Percentiles rank a stretch among this genome's conserved stretches.
Evolutionary conservation across 35 echinoderm and acorn worm species (phyloP).

Genomic region (Heliocidaris tuberculata): DNA sequence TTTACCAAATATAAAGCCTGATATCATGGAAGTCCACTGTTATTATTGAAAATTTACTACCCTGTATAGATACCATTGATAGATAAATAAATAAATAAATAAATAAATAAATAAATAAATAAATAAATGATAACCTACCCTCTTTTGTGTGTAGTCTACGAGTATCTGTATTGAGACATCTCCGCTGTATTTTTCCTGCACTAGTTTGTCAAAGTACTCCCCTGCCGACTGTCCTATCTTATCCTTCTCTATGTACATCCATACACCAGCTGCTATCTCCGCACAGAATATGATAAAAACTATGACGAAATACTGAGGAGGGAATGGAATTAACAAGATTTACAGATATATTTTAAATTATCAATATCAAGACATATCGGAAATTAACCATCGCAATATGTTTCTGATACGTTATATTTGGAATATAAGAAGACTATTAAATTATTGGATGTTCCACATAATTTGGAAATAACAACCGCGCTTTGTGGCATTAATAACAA

Average conservation of each 20-base stretch:
- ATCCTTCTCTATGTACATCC: constrained; percentile 58
- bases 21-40: too few relatives aligned
- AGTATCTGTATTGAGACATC: constrained; percentile 38
- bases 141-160: constrained; percentile 60
- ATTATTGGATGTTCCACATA: too few relatives aligned
- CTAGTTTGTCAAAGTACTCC: constrained; percentile 42
- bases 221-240: constrained; percentile 39
- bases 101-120: too few relatives aligned
- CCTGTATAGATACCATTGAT: too few relatives aligned
- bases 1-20: too few relatives aligned
- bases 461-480: too few relatives aligned
- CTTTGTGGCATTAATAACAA: too few relatives aligned
- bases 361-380: not conserved
- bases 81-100: too few relatives aligned
- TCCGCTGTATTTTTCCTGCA: constrained; percentile 53
- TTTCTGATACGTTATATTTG: not conserved
- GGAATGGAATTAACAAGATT: not conserved
- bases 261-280: constrained; percentile 63
- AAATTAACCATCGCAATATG: not conserved
- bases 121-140: constrained; percentile 27
- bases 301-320: constrained; percentile 67
- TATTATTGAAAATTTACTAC: too few relatives aligned
- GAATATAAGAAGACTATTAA: not conserved
- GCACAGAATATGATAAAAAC: constrained; percentile 62
- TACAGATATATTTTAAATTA: not conserved